Conservation (phyloP, 2,113 vertebrate species). For the Xenopus borealis region DNA sequence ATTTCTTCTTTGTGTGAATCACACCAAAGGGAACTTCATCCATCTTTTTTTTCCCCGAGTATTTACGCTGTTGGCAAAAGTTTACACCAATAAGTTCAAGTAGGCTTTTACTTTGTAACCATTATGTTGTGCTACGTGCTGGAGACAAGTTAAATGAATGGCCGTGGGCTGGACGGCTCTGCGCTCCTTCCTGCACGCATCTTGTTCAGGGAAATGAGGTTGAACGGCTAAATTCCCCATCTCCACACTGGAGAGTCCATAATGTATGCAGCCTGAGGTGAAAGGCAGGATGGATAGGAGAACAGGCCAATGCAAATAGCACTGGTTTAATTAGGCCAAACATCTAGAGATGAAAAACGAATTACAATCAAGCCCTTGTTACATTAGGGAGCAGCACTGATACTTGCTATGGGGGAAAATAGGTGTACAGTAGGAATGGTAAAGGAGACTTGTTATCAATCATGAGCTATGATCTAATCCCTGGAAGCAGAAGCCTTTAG, state of each 20-base stretch:
- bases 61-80: slow-evolving; percentile 38
- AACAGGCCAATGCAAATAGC: slow-evolving; percentile 44
- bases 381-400: slow-evolving; percentile 21
- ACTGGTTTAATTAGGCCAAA: slow-evolving; percentile 47
- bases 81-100: slow-evolving; percentile 36
- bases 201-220: slow-evolving; percentile 45
- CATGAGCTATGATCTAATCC: slow-evolving; percentile 16
- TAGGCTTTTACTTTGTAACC: slow-evolving; percentile 44
- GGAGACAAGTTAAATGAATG: slow-evolving; percentile 46
- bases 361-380: slow-evolving; percentile 34
- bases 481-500: slow-evolving; percentile 9
- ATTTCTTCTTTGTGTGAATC: neutral
- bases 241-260: slow-evolving; percentile 37
- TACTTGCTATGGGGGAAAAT: slow-evolving; percentile 22
- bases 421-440: slow-evolving; percentile 15
- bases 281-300: slow-evolving; percentile 42
- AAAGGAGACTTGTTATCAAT: slow-evolving; percentile 25
- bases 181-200: slow-evolving; percentile 36
- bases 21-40: neutral
- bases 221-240: slow-evolving; percentile 46
- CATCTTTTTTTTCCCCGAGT: slow-evolving; percentile 15
- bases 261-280: slow-evolving; percentile 40
- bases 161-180: slow-evolving; percentile 38
- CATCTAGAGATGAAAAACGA: slow-evolving; percentile 42
- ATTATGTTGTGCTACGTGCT: slow-evolving; percentile 39